Evolutionary conservation across 1,140 invertebrate genomes (phyloP).

Genomic region (Pseudomyrmex flavicornis): DNA sequence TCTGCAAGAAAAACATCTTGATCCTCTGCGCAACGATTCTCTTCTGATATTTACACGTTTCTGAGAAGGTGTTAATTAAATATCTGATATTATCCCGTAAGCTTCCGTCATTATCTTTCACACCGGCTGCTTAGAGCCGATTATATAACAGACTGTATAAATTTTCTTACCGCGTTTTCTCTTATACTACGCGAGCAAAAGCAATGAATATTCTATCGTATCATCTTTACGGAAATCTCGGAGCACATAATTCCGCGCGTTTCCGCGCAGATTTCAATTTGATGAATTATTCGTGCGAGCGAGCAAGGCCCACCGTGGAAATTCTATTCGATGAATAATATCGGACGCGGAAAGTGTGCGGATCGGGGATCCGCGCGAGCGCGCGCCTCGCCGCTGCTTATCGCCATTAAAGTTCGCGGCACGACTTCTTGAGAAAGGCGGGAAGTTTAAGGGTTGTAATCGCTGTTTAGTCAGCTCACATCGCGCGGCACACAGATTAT

Average conservation of each 20-base stretch:
- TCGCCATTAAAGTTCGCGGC: constrained; percentile 60
- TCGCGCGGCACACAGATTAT: constrained; percentile 63
- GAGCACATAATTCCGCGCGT: constrained; percentile 12
- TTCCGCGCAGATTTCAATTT: constrained; percentile 41
- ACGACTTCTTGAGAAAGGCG: constrained; percentile 60
- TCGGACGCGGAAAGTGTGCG: constrained; percentile 24
- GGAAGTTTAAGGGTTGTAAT: constrained; percentile 72
- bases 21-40: background rate
- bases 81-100: background rate
- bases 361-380: background rate
- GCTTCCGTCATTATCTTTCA: background rate
- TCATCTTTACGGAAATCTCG: constrained; percentile 41
- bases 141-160: constrained; percentile 7
- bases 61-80: background rate
- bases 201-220: constrained; percentile 52
- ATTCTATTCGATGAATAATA: constrained; percentile 52
- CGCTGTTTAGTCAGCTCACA: constrained; percentile 73
- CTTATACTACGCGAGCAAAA: background rate
- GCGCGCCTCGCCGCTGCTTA: constrained; percentile 21
- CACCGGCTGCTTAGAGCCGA: background rate
- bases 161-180: constrained; percentile 28
- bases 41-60: background rate
- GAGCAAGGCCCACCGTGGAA: constrained; percentile 16
- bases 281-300: constrained; percentile 52
- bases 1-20: background rate